These are phyloP conservation scores for Nannoperca obscura DNA, from an alignment of 2,797 vertebrate species.

Conservation along the genomic window DNA sequence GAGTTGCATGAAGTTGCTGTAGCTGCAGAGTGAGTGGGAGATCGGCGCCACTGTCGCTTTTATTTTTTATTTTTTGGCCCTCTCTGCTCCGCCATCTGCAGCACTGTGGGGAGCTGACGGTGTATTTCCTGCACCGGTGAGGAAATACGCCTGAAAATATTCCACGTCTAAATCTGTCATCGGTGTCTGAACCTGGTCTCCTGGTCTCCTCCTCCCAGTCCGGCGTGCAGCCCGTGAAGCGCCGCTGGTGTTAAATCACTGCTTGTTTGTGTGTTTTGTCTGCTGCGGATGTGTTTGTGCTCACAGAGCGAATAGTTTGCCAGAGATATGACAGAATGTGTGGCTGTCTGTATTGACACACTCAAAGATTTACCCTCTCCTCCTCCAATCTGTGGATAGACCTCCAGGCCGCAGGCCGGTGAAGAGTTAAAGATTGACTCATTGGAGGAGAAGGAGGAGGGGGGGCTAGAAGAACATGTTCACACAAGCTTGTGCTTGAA, in stretches of 20 bases:
- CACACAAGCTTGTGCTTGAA: conserved; percentile 20
- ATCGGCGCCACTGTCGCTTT: not conserved
- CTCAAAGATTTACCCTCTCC: conserved; percentile 71
- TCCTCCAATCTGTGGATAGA: conserved; percentile 43
- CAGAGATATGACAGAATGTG: conserved; percentile 26
- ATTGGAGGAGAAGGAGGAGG: not conserved
- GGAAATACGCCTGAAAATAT: conserved; percentile 22
- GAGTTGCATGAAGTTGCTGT: not conserved
- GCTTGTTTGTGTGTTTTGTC: conserved; percentile 40
- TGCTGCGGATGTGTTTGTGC: conserved; percentile 47
- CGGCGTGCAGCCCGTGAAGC: conserved; percentile 1
- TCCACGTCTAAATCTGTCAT: conserved; percentile 31
- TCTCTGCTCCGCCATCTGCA: conserved; percentile 43
- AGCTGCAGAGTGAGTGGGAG: not conserved
- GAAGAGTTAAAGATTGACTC: conserved; percentile 51
- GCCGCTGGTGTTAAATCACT: conserved; percentile 16
- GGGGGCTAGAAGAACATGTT: conserved; percentile 6
- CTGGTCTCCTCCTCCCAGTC: not conserved
- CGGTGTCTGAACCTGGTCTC: not conserved
- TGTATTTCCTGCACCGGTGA: conserved; percentile 34
- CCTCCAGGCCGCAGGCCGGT: too few relatives aligned
- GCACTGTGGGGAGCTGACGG: conserved; percentile 22
- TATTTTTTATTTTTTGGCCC: conserved; percentile 35
- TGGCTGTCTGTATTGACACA: conserved; percentile 9
- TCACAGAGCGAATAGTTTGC: conserved; percentile 35